Evolutionary conservation across 2,797 vertebrate genomes (phyloP).

Genomic region (Aeoliscus strigatus): DNA sequence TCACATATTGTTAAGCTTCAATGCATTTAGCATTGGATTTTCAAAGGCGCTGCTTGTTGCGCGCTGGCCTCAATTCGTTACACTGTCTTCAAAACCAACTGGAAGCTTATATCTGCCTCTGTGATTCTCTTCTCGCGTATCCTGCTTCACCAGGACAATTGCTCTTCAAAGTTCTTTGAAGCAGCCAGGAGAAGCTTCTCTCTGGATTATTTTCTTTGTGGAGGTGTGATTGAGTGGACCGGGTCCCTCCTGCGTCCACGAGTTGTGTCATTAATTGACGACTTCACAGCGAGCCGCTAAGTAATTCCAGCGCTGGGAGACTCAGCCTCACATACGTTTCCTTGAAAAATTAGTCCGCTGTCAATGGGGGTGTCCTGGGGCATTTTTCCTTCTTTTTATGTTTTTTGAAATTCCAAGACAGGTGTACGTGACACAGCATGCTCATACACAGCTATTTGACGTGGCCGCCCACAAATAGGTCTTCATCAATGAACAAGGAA

Average conservation of each 20-base stretch:
- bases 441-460: neutral
- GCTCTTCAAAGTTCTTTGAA: conserved; percentile 33
- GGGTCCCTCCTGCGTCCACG: conserved; percentile 28
- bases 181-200: conserved; percentile 26
- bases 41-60: conserved; percentile 21
- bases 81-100: conserved; percentile 28
- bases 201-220: conserved; percentile 33
- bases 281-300: conserved; percentile 35
- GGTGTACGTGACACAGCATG: neutral
- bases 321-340: conserved; percentile 28
- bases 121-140: conserved; percentile 26
- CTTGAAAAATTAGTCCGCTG: conserved; percentile 41
- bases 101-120: conserved; percentile 22
- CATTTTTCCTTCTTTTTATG: conserved; percentile 14
- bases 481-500: too few species aligned
- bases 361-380: conserved; percentile 15
- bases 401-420: conserved; percentile 7
- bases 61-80: conserved; percentile 21
- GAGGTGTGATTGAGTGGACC: conserved; percentile 43
- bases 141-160: conserved; percentile 34
- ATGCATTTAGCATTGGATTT: conserved; percentile 28
- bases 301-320: conserved; percentile 33
- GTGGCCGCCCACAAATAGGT: too few species aligned
- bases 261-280: conserved; percentile 26
- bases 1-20: conserved; percentile 25